A percentile compares a stretch with the other conserved stretches of the same genome.
Conservation (phyloP, 2,113 vertebrate species). For the Dasyurus viverrinus region DNA sequence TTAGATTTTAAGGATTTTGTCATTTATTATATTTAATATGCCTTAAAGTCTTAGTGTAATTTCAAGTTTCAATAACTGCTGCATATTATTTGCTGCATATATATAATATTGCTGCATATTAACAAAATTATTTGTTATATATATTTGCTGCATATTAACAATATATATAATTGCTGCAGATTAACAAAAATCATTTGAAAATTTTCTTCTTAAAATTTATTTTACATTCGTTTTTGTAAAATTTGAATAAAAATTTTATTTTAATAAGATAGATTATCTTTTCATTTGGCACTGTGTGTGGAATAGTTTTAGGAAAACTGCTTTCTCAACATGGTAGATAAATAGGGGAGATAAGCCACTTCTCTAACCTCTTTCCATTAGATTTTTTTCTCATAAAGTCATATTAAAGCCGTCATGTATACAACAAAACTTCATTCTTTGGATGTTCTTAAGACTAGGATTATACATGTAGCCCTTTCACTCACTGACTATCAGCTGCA, state of each 20-base stretch:
- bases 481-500: not conserved
- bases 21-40: not conserved
- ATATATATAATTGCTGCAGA: not conserved
- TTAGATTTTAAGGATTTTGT: not conserved
- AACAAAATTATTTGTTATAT: not conserved
- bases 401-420: not conserved
- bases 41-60: not conserved
- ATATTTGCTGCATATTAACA: not conserved
- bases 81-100: too few relatives aligned
- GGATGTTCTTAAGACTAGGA: not conserved
- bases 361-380: not conserved
- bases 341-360: not conserved
- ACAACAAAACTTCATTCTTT: not conserved
- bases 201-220: not conserved
- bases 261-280: not conserved
- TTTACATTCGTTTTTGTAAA: not conserved
- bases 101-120: too few relatives aligned
- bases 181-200: not conserved
- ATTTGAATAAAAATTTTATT: not conserved
- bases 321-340: not conserved
- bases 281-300: not conserved
- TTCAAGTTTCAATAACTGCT: not conserved
- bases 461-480: not conserved
- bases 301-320: not conserved
- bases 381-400: not conserved